Evolutionary conservation across 2,113 vertebrate species (phyloP), one percentile per base, ranked within the genome.

Genomic region (Ceyx melanurus): DNA sequence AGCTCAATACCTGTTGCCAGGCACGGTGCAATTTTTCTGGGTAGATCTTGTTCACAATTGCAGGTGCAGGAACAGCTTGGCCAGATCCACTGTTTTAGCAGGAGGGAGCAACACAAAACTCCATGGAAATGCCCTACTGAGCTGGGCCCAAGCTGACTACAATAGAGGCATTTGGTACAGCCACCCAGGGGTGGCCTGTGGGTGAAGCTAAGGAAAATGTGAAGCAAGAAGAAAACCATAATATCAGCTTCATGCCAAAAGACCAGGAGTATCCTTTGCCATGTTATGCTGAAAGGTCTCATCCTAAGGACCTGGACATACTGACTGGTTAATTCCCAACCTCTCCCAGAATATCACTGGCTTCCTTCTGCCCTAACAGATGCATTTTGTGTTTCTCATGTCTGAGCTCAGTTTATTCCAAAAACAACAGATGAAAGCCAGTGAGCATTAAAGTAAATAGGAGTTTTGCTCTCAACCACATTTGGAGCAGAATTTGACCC

Each of bases 391-490:
- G 16, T 64, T 96, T 92, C 93, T 88, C 92, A 86, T 0, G 57
- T 71, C 88, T 94, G 82, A 93, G 65, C 88, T 42, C 51, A 48
- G 80, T 65, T 88, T 92, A 67, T 86, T 93, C 80, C 80, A 72
- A 67, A 93, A 96, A 75, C 60, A 93, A 66, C 56, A 95, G 85
- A 96, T 93, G 88, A 96, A 96, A 95, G 95, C 51, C 51, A 77
- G 26, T 2, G 6, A 88, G 86, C 48, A 90, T 92, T 96, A 94
- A 95, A 92, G 90, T 94, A 88, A 93, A 91, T 6, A 81, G 29
- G 40, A 83, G 28, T 86, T 95, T 88, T 94, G 72, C 67, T 86
- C 88, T 91, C 75, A 93, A 95, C 92, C 90, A 60, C 93, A 95
- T 86, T 95, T 92, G 92, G 94, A 94, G 88, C 26, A 86, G 82